Percentiles rank a stretch among this genome's conserved stretches.
Evolutionary conservation across 2,113 vertebrate species (phyloP).

Genomic region (Corynorhinus townsendii): DNA sequence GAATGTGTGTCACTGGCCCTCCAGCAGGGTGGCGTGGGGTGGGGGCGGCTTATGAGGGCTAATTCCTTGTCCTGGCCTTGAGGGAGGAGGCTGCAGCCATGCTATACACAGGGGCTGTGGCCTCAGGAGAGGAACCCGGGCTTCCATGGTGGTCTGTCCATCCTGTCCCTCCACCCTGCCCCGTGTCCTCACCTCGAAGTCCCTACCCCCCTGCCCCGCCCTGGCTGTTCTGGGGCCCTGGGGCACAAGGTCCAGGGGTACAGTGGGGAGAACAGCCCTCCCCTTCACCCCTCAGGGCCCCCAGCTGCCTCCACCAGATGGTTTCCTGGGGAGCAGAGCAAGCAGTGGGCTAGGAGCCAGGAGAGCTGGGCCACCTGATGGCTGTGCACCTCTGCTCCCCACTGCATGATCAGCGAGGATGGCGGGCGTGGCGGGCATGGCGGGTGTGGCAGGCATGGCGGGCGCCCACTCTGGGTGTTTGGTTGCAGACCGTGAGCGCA

Average conservation of each 20-base stretch:
- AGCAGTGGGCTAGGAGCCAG: neutral
- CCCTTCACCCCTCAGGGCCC: accelerated
- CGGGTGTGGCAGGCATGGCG: neutral
- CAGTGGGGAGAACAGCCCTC: accelerated
- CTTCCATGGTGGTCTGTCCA: neutral
- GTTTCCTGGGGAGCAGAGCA: neutral
- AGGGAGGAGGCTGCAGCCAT: neutral
- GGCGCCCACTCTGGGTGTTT: accelerated
- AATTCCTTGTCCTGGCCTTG: neutral
- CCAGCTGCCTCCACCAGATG: accelerated
- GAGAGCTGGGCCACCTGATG: neutral
- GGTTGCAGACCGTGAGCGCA: constrained; percentile 91
- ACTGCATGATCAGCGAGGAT: accelerated
- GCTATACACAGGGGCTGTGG: neutral
- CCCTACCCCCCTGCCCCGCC: too few relatives aligned
- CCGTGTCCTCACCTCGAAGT: neutral
- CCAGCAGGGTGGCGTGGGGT: neutral
- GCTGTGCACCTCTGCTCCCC: neutral
- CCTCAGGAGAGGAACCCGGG: neutral
- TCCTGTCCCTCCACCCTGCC: neutral
- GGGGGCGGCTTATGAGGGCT: neutral
- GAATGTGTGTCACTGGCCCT: neutral
- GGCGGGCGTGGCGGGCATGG: neutral
- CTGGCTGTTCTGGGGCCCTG: neutral
- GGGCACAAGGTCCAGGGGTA: too few relatives aligned